Evolutionary conservation across 2,888 invertebrate species (phyloP).

Genomic region (Seira musarum): DNA sequence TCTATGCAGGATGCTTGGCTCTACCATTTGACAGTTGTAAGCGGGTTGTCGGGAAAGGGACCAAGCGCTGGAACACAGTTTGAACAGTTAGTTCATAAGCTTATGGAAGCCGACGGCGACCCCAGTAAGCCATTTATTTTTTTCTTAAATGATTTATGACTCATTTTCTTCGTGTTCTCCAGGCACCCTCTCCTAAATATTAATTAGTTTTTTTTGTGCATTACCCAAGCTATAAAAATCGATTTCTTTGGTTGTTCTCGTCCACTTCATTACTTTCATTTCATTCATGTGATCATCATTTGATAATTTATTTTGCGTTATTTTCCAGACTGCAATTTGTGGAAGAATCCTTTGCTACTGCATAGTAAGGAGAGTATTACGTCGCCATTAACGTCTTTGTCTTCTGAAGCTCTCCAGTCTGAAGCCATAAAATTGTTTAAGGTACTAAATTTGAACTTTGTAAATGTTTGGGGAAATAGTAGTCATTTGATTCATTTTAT

Average conservation of each 20-base stretch:
- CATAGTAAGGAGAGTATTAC: conserved; percentile 93
- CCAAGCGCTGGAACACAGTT: conserved; percentile 95
- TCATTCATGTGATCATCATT: conserved; percentile 15
- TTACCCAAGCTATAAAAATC: conserved; percentile 21
- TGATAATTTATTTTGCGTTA: too few species aligned
- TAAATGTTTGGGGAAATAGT: not conserved
- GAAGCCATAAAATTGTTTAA: conserved; percentile 96
- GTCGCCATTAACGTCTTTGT: conserved; percentile 91
- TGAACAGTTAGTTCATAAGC: conserved; percentile 94
- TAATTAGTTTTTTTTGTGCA: conserved; percentile 52
- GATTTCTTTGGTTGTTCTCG: conserved; percentile 16
- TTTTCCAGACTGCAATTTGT: conserved; percentile 84
- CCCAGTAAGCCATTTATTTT: conserved; percentile 78
- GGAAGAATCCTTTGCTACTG: conserved; percentile 92
- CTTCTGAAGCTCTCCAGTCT: conserved; percentile 88
- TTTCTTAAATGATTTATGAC: conserved; percentile 40
- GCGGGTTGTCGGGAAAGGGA: conserved; percentile 88
- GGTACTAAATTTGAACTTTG: conserved; percentile 75
- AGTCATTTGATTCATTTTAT: conserved; percentile 5
- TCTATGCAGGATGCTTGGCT: conserved; percentile 76
- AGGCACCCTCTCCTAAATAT: conserved; percentile 35
- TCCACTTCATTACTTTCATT: not conserved
- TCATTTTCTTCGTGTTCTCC: conserved; percentile 20
- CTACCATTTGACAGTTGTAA: conserved; percentile 86
- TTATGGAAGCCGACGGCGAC: conserved; percentile 97